A percentile compares a stretch with the other conserved stretches of the same genome.
Evolutionary conservation across 2,113 vertebrate species (phyloP).

Genomic region (Xerus inauris): DNA sequence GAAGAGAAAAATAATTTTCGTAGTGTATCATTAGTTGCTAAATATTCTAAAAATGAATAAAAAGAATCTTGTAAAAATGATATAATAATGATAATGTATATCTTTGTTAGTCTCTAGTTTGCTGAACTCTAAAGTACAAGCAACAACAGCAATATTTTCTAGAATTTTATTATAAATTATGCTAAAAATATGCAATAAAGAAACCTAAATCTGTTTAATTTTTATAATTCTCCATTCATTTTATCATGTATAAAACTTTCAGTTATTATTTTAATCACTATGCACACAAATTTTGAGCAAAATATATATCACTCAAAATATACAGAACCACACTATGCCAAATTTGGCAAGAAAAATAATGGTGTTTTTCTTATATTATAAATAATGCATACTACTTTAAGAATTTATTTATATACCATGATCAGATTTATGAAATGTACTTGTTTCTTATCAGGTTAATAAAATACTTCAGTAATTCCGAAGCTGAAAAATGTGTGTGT

Average conservation of each 20-base stretch:
- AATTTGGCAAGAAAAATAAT: not conserved
- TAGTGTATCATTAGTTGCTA: not conserved
- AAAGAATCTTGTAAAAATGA: not conserved
- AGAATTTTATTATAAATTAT: not conserved
- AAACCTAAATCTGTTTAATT: not conserved
- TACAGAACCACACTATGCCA: not conserved
- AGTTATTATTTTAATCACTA: constrained; percentile 46
- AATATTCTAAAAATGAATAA: constrained; percentile 37
- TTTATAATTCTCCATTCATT: constrained; percentile 56
- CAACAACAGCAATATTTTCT: not conserved
- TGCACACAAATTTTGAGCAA: not conserved
- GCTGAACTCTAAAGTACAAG: not conserved
- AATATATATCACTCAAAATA: not conserved
- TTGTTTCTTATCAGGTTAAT: not conserved
- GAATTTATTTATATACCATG: not conserved
- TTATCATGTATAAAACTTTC: constrained; percentile 54
- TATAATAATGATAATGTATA: not conserved
- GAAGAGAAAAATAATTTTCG: constrained; percentile 13
- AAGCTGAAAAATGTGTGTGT: not conserved
- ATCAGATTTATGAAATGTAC: not conserved
- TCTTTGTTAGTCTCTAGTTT: not conserved
- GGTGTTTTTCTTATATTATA: not conserved
- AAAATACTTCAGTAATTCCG: not conserved
- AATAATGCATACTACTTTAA: not conserved
- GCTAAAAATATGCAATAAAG: not conserved